Conservation (phyloP, 1,140 invertebrate species). For the Mercenaria mercenaria region DNA sequence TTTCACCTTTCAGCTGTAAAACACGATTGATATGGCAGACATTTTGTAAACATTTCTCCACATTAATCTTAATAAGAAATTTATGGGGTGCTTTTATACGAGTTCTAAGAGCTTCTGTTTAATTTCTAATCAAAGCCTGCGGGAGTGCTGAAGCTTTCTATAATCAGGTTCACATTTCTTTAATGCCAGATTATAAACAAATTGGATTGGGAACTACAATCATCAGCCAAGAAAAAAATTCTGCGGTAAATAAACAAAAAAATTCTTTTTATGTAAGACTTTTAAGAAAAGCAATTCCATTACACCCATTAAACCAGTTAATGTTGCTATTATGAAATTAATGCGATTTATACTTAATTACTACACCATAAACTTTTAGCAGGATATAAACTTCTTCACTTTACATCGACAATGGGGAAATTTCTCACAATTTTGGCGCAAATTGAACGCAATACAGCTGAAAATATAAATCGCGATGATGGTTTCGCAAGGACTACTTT, state of each 20-base stretch:
- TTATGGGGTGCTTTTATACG: conserved; percentile 9
- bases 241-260: background rate
- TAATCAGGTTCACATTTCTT: background rate
- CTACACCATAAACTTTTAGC: background rate
- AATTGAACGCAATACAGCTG: too few relatives aligned
- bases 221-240: background rate
- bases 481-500: too few relatives aligned
- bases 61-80: conserved; percentile 26
- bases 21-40: conserved; percentile 8
- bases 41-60: conserved; percentile 28
- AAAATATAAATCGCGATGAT: too few relatives aligned
- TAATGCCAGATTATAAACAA: conserved; percentile 21
- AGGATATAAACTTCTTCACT: too few relatives aligned
- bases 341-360: background rate
- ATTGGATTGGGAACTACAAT: background rate
- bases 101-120: conserved; percentile 19
- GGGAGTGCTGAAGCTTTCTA: background rate
- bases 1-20: background rate
- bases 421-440: background rate
- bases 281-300: background rate
- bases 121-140: conserved; percentile 28
- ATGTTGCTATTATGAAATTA: conserved; percentile 16
- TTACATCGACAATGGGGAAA: too few relatives aligned
- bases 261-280: background rate
- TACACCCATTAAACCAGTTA: background rate